Conservation (phyloP, 2,113 vertebrate genomes). For the Agapornis roseicollis region DNA sequence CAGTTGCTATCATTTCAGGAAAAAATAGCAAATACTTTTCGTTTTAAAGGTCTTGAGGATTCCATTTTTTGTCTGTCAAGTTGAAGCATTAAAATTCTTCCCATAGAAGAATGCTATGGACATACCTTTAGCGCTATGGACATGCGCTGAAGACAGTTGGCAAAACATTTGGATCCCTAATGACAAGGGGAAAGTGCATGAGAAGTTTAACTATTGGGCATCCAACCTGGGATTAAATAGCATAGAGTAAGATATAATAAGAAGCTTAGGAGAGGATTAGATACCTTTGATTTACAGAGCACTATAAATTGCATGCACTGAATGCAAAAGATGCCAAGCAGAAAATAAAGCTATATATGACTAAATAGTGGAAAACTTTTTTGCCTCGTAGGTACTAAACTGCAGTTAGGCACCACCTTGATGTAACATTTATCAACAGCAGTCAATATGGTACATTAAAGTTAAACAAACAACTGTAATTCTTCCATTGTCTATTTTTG, state of each 20-base stretch:
- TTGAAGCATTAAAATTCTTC: neutral
- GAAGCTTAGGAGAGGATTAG: neutral
- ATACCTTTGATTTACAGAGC: neutral
- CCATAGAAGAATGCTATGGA: neutral
- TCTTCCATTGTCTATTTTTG: neutral
- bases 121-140: no score
- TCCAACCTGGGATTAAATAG: neutral
- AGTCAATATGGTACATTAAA: neutral
- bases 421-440: neutral
- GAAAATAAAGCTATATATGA: neutral
- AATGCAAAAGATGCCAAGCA: neutral
- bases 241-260: neutral
- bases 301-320: neutral
- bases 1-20: neutral
- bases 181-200: neutral
- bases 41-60: neutral
- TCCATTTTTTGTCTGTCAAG: neutral
- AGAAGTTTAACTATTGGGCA: neutral
- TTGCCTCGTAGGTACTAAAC: neutral
- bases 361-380: neutral
- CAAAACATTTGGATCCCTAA: neutral
- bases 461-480: neutral
- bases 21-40: neutral
- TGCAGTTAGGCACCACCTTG: neutral
- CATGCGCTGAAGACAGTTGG: neutral